A percentile compares a stretch with the other conserved stretches of the same genome.
Evolutionary conservation across 2,113 vertebrate genomes (phyloP).

Genomic region (Poeciliopsis turrubarensis): DNA sequence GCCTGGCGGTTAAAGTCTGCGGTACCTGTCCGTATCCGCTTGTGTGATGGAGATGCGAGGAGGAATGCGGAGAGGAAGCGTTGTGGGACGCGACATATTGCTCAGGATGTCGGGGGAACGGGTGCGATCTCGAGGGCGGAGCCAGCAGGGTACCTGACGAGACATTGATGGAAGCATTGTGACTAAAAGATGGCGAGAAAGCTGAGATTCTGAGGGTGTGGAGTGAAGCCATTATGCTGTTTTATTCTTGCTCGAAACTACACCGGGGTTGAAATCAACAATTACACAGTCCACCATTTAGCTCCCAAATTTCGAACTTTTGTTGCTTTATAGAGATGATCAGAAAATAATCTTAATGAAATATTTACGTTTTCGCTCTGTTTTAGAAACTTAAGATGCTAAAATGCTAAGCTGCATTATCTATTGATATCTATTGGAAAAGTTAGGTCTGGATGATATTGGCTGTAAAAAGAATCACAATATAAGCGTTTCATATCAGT

Average conservation of each 20-base stretch:
- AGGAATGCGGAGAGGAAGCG: constrained; percentile 82
- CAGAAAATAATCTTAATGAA: neutral
- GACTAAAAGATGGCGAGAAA: neutral
- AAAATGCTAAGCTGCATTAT: too few species aligned
- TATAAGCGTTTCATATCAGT: too few species aligned
- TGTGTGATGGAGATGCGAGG: constrained; percentile 86
- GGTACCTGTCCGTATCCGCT: constrained; percentile 79
- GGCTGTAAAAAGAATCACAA: too few species aligned
- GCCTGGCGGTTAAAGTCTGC: neutral
- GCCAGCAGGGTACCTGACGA: constrained; percentile 81
- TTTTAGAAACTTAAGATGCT: neutral
- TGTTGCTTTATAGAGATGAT: neutral
- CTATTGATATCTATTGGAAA: too few species aligned
- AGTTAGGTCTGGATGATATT: too few species aligned
- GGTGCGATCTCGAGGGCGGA: constrained; percentile 77
- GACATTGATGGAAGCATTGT: neutral
- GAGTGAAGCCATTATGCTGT: neutral
- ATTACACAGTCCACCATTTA: too few species aligned
- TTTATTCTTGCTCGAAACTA: neutral
- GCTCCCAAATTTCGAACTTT: neutral
- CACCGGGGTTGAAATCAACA: too few species aligned
- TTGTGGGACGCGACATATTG: constrained; percentile 79
- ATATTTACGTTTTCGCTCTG: neutral
- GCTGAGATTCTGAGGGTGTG: neutral
- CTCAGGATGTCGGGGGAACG: constrained; percentile 78